Conservation (phyloP, 2,113 vertebrate species). For the Neogale vison region DNA sequence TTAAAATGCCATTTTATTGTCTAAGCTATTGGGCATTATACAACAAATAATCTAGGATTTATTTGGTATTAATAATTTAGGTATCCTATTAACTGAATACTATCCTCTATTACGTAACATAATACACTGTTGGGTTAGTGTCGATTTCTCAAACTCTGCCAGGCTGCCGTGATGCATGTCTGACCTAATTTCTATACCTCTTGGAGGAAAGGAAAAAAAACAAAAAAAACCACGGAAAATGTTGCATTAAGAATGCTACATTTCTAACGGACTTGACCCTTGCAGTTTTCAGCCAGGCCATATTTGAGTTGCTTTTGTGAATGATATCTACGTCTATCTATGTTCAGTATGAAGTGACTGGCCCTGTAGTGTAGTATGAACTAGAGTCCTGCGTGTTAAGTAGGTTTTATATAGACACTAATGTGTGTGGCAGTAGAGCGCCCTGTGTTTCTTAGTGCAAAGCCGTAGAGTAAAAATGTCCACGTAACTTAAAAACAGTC, state of each 20-base stretch:
- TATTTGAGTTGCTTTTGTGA: constrained; percentile 49
- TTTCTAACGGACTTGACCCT: constrained; percentile 47
- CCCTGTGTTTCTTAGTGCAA: constrained; percentile 58
- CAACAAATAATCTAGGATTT: constrained; percentile 81
- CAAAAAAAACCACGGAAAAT: background rate
- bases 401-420: constrained; percentile 70
- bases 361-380: constrained; percentile 65
- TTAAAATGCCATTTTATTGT: constrained; percentile 79
- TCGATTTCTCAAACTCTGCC: constrained; percentile 74
- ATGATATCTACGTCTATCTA: background rate
- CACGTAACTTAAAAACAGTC: constrained; percentile 32
- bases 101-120: constrained; percentile 72
- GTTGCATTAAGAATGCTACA: background rate
- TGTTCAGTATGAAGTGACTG: constrained; percentile 65
- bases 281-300: constrained; percentile 35
- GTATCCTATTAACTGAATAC: constrained; percentile 75
- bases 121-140: constrained; percentile 72
- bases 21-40: constrained; percentile 77
- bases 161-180: constrained; percentile 82
- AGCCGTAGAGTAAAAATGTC: constrained; percentile 65
- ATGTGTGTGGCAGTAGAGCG: constrained; percentile 59
- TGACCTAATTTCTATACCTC: constrained; percentile 82
- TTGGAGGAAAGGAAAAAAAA: background rate
- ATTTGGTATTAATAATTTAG: constrained; percentile 78
- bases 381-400: constrained; percentile 69